phyloP scores from a whole-genome alignment of 2,113 vertebrate genomes.

The Pavo muticus region DNA sequence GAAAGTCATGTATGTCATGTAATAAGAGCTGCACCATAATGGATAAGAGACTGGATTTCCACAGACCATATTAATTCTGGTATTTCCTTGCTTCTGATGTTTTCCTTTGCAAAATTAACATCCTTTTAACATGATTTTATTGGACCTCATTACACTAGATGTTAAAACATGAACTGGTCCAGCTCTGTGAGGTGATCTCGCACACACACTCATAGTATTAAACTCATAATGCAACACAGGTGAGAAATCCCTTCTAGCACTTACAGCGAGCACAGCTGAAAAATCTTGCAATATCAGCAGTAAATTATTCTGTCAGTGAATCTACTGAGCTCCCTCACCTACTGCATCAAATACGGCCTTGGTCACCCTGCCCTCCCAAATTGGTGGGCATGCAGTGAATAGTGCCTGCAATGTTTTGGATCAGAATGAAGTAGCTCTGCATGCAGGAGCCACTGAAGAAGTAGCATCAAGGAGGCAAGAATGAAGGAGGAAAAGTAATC shows the following conservation, averaged over 20 bases:
- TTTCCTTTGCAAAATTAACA: constrained; percentile 63
- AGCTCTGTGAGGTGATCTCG: neutral
- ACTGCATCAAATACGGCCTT: neutral
- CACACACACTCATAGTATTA: neutral
- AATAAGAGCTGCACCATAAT: neutral
- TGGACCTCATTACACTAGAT: constrained; percentile 25
- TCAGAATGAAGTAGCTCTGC: neutral
- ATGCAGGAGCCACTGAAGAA: neutral
- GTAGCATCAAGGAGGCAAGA: neutral
- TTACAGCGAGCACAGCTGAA: constrained; percentile 7
- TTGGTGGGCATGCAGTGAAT: accelerated
- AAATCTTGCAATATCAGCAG: constrained; percentile 36
- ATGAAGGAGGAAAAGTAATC: neutral
- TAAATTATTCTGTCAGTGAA: constrained; percentile 9
- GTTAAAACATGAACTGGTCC: neutral
- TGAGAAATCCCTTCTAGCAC: constrained; percentile 28
- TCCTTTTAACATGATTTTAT: constrained; percentile 55
- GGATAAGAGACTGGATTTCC: constrained; percentile 18
- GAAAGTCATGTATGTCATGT: neutral
- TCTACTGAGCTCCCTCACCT: neutral
- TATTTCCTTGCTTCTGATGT: constrained; percentile 59
- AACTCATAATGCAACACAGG: constrained; percentile 26
- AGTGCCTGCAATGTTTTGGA: neutral
- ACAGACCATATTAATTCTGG: constrained; percentile 46
- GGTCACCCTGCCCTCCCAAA: neutral